Conservation (phyloP, 2,888 invertebrate genomes). For the Drosophila affinis region DNA sequence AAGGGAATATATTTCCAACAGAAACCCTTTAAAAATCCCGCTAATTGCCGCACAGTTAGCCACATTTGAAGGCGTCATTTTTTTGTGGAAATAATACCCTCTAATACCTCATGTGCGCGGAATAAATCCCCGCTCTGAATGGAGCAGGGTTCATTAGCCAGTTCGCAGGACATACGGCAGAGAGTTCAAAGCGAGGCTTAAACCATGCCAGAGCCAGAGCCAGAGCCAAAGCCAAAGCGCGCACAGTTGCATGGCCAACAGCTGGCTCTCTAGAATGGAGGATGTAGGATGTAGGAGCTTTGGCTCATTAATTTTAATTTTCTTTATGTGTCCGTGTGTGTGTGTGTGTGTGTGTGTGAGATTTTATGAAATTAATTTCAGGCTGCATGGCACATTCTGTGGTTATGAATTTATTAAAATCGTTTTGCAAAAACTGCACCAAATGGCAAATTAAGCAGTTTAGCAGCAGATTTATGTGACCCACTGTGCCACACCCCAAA, state of each 20-base stretch:
- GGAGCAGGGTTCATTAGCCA: neutral
- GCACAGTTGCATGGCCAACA: neutral
- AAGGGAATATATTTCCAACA: no score
- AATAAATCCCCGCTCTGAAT: conserved; percentile 1
- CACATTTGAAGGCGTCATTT: no score
- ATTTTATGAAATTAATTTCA: conserved; percentile 48
- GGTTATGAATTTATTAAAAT: conserved; percentile 52
- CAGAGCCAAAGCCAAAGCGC: no score
- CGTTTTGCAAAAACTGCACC: conserved; percentile 50
- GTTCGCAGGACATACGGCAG: conserved; percentile 2
- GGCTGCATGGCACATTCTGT: conserved; percentile 43
- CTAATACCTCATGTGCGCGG: neutral
- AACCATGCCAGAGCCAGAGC: no score
- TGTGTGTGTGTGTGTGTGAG: conserved; percentile 19
- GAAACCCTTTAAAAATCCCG: no score
- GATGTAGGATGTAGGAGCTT: conserved; percentile 4
- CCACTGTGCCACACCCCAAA: conserved; percentile 2
- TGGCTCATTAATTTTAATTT: conserved; percentile 48
- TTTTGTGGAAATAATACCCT: neutral
- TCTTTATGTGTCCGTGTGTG: conserved; percentile 8
- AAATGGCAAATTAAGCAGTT: conserved; percentile 66
- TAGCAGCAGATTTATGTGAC: conserved; percentile 43
- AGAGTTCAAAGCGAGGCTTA: conserved; percentile 6
- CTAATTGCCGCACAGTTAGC: no score
- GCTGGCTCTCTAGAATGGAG: neutral